These are phyloP conservation scores for Dysmachus trigonus DNA, from an alignment of 2,888 invertebrate genomes.

Conservation along the genomic window DNA sequence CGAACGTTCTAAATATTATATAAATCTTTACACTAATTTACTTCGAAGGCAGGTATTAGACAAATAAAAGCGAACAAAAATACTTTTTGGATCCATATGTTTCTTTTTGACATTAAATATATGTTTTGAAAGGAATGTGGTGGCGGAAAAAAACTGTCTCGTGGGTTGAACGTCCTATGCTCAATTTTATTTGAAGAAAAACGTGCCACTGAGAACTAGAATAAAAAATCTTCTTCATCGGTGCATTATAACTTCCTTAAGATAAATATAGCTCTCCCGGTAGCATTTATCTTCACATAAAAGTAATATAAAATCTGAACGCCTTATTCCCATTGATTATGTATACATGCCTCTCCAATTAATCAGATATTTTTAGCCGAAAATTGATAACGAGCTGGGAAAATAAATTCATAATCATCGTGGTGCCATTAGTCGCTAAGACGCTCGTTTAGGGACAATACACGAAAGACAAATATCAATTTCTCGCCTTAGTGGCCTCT, in stretches of 20 bases:
- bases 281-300: background rate
- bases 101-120: too few species aligned
- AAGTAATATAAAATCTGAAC: background rate
- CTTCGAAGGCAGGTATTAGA: too few species aligned
- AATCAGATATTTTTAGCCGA: background rate
- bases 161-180: background rate
- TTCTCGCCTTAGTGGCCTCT: background rate
- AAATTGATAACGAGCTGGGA: background rate
- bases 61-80: too few species aligned
- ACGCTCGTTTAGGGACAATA: background rate
- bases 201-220: background rate
- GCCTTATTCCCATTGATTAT: background rate
- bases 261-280: background rate
- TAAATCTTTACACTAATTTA: too few species aligned
- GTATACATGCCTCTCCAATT: background rate
- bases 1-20: too few species aligned
- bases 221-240: background rate
- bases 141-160: too few species aligned
- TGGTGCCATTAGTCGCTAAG: background rate
- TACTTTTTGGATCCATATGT: too few species aligned
- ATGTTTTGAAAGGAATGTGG: too few species aligned
- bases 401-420: background rate
- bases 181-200: background rate
- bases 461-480: constrained; percentile 1
- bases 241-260: background rate